Percentiles rank a stretch among this genome's conserved stretches.
Evolutionary conservation across 2,888 invertebrate species (phyloP).

Genomic region (Dendrolimus houi): DNA sequence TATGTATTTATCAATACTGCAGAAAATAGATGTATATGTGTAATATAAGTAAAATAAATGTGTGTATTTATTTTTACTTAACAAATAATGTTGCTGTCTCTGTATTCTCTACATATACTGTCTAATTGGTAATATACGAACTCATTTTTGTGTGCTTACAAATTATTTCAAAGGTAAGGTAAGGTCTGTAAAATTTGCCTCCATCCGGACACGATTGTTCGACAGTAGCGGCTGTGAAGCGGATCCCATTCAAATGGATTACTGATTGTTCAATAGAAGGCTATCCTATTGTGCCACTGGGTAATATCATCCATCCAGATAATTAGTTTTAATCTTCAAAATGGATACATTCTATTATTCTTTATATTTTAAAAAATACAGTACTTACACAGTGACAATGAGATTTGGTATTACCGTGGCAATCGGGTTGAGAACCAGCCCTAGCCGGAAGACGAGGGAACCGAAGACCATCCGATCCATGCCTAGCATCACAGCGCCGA

Average conservation of each 20-base stretch:
- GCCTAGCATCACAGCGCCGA: constrained; percentile 96
- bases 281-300: background rate
- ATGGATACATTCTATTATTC: no score
- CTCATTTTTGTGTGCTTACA: no score
- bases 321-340: background rate
- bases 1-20: no score
- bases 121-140: no score
- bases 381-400: constrained; percentile 91
- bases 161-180: no score
- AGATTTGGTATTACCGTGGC: constrained; percentile 93
- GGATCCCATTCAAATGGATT: background rate
- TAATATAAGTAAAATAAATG: no score
- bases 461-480: constrained; percentile 93
- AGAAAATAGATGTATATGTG: no score
- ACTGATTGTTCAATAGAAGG: background rate
- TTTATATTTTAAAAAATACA: no score
- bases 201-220: background rate
- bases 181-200: background rate
- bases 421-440: constrained; percentile 91
- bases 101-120: no score
- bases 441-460: constrained; percentile 96
- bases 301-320: background rate
- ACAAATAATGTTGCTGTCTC: no score
- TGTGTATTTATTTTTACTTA: no score
- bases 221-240: background rate